Base-by-base conservation (phyloP, 1,140 invertebrate species). In the Neodiprion fabricii region DNA sequence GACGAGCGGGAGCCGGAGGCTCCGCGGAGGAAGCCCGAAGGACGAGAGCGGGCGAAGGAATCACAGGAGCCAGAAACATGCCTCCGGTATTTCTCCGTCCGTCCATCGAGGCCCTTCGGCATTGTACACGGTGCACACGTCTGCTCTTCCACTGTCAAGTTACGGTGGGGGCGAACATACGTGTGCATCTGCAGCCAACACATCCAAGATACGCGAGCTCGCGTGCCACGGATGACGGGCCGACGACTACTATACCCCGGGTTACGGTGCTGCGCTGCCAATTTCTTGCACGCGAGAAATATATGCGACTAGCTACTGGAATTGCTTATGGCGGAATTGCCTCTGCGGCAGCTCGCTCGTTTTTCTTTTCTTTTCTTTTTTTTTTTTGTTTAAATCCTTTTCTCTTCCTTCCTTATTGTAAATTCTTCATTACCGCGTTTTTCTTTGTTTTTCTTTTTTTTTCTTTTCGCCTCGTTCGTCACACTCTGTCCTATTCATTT, bases 291-390 rank as follows among this genome's bases (percentile, higher is more conserved):
- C 53, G 53, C 53, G 53, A 61, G 53, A 61, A 17, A 61, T 14
- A 61, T 61, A 61, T 61, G 11, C 53, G 11, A 61, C 4, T 61
- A 61, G 53, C 53, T 61, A 61, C 53, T 61, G 53, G 53, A 61
- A 61, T 61, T 61, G 53, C 53, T 61, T 61, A 61, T 61, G 53
- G 53, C 53, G n/a, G 53, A 61, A 40, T 17, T 61, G n/a, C 53
- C 53, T 61, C 28, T 40, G 28, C 53, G 53, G n/a, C 53, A 12
- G n/a, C 53, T 17, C 53, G 9, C 9, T 61, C 53, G 8, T 61
- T 61, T 61, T 61, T 61, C 53, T 14, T 61, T 61, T 9, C 53
- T 14, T 14, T 61, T 61, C 53, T 53, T 53, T 53, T 14, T 53
- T 11, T 53, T 53, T 53, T 53, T 14, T 53, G 1, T 53, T 53